These are phyloP conservation scores for Nycticorax nycticorax DNA, from an alignment of 2,113 vertebrate species.

Conservation along the genomic window DNA sequence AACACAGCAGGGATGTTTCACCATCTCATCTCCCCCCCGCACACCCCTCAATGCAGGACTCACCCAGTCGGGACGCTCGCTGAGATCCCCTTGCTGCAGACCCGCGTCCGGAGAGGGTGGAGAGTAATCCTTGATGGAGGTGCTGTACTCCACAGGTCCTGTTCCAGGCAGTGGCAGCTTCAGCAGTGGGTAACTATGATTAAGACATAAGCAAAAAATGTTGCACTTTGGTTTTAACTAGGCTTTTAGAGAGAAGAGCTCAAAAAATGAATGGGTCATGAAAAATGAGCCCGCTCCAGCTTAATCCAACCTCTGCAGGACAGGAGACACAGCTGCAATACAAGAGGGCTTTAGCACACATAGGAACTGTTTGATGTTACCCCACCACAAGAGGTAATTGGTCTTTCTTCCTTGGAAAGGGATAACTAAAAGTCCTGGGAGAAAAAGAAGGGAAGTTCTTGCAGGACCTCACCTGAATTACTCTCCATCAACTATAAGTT, in stretches of 20 bases:
- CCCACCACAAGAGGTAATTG: too few species aligned
- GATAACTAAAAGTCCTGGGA: background rate
- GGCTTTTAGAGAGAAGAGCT: background rate
- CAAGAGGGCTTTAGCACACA: rapidly evolving
- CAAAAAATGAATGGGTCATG: rapidly evolving
- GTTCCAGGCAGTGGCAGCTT: constrained; percentile 94
- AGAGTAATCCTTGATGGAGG: constrained; percentile 86
- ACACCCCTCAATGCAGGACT: background rate
- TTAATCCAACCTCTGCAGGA: background rate
- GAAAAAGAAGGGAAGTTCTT: background rate
- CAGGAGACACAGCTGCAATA: rapidly evolving
- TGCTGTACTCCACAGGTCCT: constrained; percentile 93
- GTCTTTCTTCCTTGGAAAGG: too few species aligned
- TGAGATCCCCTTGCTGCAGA: constrained; percentile 68
- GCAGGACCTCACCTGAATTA: background rate
- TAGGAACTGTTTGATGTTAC: background rate
- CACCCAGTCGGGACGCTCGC: constrained; percentile 87
- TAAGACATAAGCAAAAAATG: background rate
- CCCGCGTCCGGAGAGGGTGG: constrained; percentile 73
- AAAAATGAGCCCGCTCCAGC: background rate
- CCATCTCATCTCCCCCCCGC: background rate
- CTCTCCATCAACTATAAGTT: too few species aligned
- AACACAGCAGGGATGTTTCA: background rate
- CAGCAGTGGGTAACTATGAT: constrained; percentile 86
- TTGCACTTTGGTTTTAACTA: background rate